These are phyloP conservation scores for Drosophila punjabiensis DNA, from an alignment of 1,140 invertebrate genomes.

Conservation along the genomic window DNA sequence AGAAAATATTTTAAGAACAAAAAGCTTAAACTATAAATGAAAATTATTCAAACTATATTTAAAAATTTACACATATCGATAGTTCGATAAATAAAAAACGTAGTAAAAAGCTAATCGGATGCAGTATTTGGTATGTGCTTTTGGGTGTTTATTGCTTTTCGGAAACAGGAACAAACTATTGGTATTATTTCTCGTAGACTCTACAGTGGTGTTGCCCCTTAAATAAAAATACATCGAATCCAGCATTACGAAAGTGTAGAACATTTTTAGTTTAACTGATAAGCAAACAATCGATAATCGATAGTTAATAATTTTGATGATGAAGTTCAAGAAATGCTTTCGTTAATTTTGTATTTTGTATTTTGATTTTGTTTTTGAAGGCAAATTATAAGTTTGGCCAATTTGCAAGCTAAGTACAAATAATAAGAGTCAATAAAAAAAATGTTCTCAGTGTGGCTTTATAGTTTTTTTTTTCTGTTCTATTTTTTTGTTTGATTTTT, in stretches of 20 bases:
- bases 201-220: constrained; percentile 15
- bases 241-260: constrained; percentile 10
- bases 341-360: background rate
- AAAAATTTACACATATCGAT: background rate
- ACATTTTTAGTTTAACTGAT: constrained; percentile 20
- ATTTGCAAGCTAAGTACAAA: constrained; percentile 10
- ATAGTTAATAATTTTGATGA: constrained; percentile 9
- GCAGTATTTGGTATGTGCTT: background rate
- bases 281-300: constrained; percentile 6
- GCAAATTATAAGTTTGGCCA: constrained; percentile 3
- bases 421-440: constrained; percentile 8
- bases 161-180: background rate
- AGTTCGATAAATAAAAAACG: background rate
- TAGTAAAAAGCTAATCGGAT: background rate
- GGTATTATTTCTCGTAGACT: constrained; percentile 2
- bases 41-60: background rate
- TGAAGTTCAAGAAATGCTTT: background rate
- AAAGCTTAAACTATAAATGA: background rate
- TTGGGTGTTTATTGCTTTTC: background rate
- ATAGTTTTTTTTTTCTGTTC: background rate
- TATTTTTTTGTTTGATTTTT: background rate
- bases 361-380: background rate
- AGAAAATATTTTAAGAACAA: background rate
- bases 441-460: constrained; percentile 16
- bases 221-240: constrained; percentile 13